phyloP scores from a whole-genome alignment of 2,797 vertebrate species.

The Galago senegalensis region DNA sequence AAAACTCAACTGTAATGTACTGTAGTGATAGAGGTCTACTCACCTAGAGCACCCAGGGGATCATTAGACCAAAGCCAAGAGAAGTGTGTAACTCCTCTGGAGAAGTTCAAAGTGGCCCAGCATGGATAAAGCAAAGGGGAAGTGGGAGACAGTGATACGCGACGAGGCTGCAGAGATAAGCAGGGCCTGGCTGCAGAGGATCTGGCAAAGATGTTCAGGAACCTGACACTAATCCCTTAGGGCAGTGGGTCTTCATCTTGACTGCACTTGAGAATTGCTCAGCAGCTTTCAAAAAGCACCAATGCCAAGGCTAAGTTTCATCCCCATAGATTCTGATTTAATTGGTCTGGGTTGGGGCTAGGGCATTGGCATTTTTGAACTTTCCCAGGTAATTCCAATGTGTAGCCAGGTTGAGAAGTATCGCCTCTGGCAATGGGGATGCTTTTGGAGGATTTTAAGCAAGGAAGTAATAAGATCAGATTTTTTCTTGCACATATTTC shows the following conservation, averaged over 20 bases:
- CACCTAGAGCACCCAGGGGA: fast-evolving
- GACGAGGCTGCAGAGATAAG: background rate
- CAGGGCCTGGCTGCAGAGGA: background rate
- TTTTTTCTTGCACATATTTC: constrained; percentile 67
- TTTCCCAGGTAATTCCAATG: constrained; percentile 53
- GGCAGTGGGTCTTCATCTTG: constrained; percentile 38
- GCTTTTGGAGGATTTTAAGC: constrained; percentile 25
- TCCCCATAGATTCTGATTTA: constrained; percentile 18
- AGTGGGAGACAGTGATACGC: background rate
- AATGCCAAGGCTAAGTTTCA: background rate
- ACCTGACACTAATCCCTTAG: constrained; percentile 1
- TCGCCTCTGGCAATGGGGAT: background rate
- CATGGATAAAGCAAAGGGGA: background rate
- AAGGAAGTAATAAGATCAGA: constrained; percentile 53
- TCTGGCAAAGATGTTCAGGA: constrained; percentile 32
- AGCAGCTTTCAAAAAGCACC: constrained; percentile 1
- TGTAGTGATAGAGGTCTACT: background rate
- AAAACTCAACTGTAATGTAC: background rate
- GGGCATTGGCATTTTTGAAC: constrained; percentile 50
- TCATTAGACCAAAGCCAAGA: background rate
- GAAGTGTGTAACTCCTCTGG: background rate
- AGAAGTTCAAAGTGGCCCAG: background rate
- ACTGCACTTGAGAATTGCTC: constrained; percentile 8
- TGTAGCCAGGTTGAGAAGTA: background rate
- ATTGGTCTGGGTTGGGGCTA: constrained; percentile 44